Conservation (phyloP, 2,113 vertebrate species). For the Toxotes chatareus region DNA sequence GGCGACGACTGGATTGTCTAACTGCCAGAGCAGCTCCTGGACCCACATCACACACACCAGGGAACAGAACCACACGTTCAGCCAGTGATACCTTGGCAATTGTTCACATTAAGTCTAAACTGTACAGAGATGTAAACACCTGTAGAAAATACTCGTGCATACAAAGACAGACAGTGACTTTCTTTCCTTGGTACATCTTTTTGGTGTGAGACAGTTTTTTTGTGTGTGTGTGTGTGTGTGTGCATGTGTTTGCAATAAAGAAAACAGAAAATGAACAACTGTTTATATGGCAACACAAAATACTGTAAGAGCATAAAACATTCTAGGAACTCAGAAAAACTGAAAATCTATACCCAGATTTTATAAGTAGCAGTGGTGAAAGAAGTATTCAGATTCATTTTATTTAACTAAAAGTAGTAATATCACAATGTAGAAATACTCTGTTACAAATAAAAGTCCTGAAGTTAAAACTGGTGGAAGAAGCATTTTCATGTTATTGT, state of each 20-base stretch:
- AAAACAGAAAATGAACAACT: neutral
- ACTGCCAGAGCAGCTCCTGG: constrained; percentile 23
- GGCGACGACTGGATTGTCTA: constrained; percentile 22
- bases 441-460: neutral
- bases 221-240: no score
- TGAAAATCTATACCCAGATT: neutral
- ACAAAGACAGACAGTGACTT: constrained; percentile 7
- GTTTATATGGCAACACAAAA: neutral
- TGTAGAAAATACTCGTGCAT: constrained; percentile 1
- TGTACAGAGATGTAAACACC: constrained; percentile 21
- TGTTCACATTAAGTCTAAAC: constrained; percentile 9
- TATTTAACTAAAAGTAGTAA: neutral
- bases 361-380: neutral
- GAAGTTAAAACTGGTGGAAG: neutral
- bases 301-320: neutral
- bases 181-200: neutral
- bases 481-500: neutral
- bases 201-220: neutral
- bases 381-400: no score
- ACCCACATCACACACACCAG: constrained; percentile 40
- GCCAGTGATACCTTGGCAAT: constrained; percentile 33
- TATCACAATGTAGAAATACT: neutral
- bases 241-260: neutral
- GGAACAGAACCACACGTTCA: constrained; percentile 33
- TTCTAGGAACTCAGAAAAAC: neutral